Evolutionary conservation across 2,113 vertebrate species (phyloP).

Genomic region (Otocyon megalotis): DNA sequence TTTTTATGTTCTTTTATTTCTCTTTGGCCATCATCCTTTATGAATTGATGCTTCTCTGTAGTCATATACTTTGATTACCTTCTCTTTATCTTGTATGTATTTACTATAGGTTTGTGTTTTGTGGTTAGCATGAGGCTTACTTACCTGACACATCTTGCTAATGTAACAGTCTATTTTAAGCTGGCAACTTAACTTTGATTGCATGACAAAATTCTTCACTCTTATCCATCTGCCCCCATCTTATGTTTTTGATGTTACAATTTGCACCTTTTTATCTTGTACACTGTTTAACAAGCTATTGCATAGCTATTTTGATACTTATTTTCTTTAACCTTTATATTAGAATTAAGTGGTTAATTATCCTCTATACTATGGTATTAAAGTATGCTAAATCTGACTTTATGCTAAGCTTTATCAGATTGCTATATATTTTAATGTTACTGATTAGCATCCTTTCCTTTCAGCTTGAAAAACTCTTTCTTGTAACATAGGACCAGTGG

Average conservation of each 20-base stretch:
- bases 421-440: neutral
- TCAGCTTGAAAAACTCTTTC: neutral
- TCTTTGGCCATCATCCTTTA: neutral
- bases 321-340: neutral
- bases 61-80: neutral
- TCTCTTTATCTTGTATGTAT: neutral
- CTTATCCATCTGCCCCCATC: neutral
- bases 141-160: neutral
- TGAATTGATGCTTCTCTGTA: neutral
- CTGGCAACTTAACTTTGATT: neutral
- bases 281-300: neutral
- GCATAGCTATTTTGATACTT: neutral
- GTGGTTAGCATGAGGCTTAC: neutral
- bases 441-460: neutral
- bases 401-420: neutral
- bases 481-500: neutral
- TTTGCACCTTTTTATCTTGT: neutral
- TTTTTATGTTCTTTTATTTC: neutral
- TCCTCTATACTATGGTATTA: neutral
- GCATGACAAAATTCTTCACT: neutral
- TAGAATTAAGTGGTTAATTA: neutral
- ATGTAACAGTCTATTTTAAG: neutral
- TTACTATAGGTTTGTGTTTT: neutral
- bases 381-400: neutral
- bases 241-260: neutral